phyloP scores from a whole-genome alignment of 2,888 invertebrate species.

The Epistrophella euchroma region DNA sequence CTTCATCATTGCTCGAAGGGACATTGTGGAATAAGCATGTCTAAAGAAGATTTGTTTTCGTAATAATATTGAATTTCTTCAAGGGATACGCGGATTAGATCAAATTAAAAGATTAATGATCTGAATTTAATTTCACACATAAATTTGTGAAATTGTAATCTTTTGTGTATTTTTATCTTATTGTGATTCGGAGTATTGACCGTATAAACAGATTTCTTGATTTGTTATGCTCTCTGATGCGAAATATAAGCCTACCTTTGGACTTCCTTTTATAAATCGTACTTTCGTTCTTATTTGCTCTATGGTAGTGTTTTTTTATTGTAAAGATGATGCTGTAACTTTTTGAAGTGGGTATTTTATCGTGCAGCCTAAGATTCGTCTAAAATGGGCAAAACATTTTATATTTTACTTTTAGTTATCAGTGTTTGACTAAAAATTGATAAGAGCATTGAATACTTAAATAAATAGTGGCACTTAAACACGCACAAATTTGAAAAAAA shows the following conservation, averaged over 20 bases:
- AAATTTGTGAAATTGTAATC: constrained; percentile 17
- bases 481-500: no score
- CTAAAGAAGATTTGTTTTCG: background rate
- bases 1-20: constrained; percentile 15
- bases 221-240: background rate
- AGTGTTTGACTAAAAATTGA: no score
- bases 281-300: no score
- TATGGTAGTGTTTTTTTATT: no score
- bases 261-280: background rate
- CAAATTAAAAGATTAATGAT: constrained; percentile 38
- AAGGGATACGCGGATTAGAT: constrained; percentile 20
- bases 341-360: no score
- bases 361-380: no score
- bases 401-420: no score
- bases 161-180: background rate
- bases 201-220: background rate
- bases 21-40: constrained; percentile 32
- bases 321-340: no score
- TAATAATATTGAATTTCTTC: constrained; percentile 17
- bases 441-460: no score
- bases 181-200: background rate
- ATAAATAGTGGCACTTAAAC: no score
- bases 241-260: background rate
- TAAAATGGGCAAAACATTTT: no score
- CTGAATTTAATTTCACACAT: constrained; percentile 43